phyloP scores from a whole-genome alignment of 2,888 invertebrate species.

The Allophyes oxyacanthae region DNA sequence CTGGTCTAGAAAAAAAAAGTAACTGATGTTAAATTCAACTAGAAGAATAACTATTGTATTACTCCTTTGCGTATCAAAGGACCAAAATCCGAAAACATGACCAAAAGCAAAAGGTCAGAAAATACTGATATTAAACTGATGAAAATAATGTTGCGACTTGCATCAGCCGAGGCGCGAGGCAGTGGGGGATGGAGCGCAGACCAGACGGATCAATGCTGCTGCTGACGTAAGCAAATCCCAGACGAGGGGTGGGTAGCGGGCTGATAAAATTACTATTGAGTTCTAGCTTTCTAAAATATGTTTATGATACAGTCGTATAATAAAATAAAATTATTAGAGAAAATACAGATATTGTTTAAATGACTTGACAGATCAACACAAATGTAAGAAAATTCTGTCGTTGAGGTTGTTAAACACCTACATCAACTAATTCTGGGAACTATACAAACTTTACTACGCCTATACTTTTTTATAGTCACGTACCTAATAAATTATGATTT shows the following conservation, averaged over 20 bases:
- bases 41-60: too few species aligned
- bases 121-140: too few species aligned
- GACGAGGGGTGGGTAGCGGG: constrained; percentile 57
- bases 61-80: neutral
- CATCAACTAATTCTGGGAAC: too few species aligned
- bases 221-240: constrained; percentile 77
- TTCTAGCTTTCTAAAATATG: constrained; percentile 2
- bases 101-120: neutral
- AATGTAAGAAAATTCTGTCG: too few species aligned
- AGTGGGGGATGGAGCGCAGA: constrained; percentile 70
- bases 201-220: constrained; percentile 84
- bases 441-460: too few species aligned
- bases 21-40: constrained; percentile 5
- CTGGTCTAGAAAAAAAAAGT: constrained; percentile 19
- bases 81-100: neutral
- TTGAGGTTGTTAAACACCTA: too few species aligned
- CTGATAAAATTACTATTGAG: constrained; percentile 8
- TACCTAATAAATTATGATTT: too few species aligned
- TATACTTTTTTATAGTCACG: too few species aligned
- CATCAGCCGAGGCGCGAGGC: constrained; percentile 75
- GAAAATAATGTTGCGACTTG: constrained; percentile 65
- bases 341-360: too few species aligned
- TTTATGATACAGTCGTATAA: too few species aligned
- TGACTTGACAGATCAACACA: too few species aligned
- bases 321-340: too few species aligned